phyloP scores from a whole-genome alignment of 1,140 invertebrate genomes.

The Camponotus pennsylvanicus region DNA sequence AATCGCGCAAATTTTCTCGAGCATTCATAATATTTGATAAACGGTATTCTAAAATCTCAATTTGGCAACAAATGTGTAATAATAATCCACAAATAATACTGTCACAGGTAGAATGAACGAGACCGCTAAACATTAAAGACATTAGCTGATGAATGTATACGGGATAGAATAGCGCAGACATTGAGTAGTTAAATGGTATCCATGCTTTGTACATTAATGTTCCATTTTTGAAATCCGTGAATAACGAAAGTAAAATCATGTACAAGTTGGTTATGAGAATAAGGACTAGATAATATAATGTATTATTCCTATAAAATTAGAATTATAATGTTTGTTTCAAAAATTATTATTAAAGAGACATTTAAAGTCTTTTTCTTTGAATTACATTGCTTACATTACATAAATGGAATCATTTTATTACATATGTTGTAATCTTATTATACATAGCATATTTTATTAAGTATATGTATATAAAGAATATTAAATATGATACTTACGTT shows the following conservation, averaged over 20 bases:
- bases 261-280: constrained; percentile 32
- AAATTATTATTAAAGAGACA: neutral
- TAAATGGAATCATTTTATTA: too few species aligned
- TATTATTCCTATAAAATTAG: constrained; percentile 53
- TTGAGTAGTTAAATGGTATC: constrained; percentile 55
- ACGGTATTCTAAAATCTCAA: constrained; percentile 56
- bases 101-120: constrained; percentile 54
- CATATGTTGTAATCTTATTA: too few species aligned
- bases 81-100: constrained; percentile 64
- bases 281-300: constrained; percentile 37
- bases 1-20: constrained; percentile 10
- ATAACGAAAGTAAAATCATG: neutral
- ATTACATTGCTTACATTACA: too few species aligned
- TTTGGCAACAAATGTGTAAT: constrained; percentile 62
- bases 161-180: neutral
- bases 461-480: neutral
- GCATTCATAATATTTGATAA: constrained; percentile 16
- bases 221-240: constrained; percentile 5
- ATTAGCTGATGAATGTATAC: constrained; percentile 54
- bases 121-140: constrained; percentile 1
- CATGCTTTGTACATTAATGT: constrained; percentile 36
- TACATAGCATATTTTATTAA: neutral
- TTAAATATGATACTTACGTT: constrained; percentile 48
- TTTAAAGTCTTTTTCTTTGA: too few species aligned
- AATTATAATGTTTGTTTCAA: neutral